Evolutionary conservation across 2,797 vertebrate genomes (phyloP).

Genomic region (Clangula hyemalis): DNA sequence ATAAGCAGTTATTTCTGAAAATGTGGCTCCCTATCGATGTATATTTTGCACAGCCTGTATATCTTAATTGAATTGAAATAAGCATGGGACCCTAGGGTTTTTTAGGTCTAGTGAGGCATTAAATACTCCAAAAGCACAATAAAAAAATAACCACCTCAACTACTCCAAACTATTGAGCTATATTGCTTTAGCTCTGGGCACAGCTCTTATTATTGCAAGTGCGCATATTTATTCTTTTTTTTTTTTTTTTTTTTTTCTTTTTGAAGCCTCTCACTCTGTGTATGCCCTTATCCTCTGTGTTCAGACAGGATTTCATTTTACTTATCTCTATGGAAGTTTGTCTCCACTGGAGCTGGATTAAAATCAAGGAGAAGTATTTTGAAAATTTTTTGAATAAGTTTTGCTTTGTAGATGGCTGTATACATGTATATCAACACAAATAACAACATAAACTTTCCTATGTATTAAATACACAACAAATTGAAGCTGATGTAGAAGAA

Average conservation of each 20-base stretch:
- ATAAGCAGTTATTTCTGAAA: constrained; percentile 74
- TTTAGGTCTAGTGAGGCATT: constrained; percentile 70
- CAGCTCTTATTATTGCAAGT: background rate
- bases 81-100: constrained; percentile 59
- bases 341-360: background rate
- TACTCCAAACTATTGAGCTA: constrained; percentile 19
- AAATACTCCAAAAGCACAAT: constrained; percentile 64
- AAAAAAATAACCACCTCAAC: background rate
- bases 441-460: background rate
- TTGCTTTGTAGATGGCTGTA: background rate
- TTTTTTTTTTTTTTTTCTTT: background rate
- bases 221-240: background rate
- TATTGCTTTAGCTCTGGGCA: background rate
- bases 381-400: background rate
- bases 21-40: constrained; percentile 64
- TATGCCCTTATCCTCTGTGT: background rate
- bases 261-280: background rate
- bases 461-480: background rate
- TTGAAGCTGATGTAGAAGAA: background rate
- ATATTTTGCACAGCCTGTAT: constrained; percentile 64
- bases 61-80: constrained; percentile 76
- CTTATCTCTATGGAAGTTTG: background rate
- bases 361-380: background rate
- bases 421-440: background rate
- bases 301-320: background rate